These are phyloP conservation scores for Dasypogon diadema DNA, from an alignment of 2,888 invertebrate genomes.

Conservation along the genomic window DNA sequence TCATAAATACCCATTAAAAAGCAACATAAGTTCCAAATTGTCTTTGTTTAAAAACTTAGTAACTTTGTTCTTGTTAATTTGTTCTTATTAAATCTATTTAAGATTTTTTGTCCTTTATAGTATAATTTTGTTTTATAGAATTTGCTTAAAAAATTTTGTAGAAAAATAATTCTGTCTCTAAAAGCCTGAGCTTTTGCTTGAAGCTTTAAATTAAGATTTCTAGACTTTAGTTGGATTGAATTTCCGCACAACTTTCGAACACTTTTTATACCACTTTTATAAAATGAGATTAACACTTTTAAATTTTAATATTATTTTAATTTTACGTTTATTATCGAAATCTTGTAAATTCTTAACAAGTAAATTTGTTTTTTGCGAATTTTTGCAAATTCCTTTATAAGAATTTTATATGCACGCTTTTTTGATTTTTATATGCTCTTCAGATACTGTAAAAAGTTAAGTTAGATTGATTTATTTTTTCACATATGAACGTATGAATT, in stretches of 20 bases:
- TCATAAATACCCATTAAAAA: conserved; percentile 37
- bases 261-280: conserved; percentile 1
- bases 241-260: not conserved
- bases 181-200: conserved; percentile 47
- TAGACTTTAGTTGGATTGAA: not conserved
- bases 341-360: not conserved
- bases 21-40: conserved; percentile 6
- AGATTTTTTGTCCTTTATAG: not conserved
- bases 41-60: not conserved
- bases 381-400: not conserved
- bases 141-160: conserved; percentile 30
- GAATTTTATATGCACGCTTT: conserved; percentile 29
- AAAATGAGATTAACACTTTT: not conserved
- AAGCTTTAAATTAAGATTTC: conserved; percentile 38
- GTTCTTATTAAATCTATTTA: not conserved
- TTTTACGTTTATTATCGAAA: not conserved
- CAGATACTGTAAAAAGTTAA: not conserved
- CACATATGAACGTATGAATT: too few species aligned
- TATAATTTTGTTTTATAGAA: conserved; percentile 14
- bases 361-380: not conserved
- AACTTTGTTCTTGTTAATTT: not conserved
- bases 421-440: conserved; percentile 13
- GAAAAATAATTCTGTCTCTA: conserved; percentile 28
- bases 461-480: not conserved
- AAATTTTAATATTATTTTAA: not conserved